Conservation (phyloP, 2,888 invertebrate genomes). For the Parnassius glacialis region DNA sequence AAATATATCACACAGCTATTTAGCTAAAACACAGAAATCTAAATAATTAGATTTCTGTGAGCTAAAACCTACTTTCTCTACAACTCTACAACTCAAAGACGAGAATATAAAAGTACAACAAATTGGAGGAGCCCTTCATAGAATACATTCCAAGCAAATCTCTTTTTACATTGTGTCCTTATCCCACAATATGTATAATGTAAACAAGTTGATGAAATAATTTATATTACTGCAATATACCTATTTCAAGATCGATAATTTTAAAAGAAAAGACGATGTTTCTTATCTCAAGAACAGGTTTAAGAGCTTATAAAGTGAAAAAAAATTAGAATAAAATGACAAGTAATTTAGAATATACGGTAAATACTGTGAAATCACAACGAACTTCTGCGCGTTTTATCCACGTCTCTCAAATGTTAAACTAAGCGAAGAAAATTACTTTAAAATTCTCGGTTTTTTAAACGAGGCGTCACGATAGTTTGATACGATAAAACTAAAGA, state of each 20-base stretch:
- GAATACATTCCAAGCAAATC: conserved; percentile 2
- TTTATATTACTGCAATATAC: conserved; percentile 20
- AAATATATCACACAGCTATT: conserved; percentile 1
- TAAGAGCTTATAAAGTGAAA: conserved; percentile 18
- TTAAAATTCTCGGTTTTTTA: conserved; percentile 34
- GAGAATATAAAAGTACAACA: conserved; percentile 19
- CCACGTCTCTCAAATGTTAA: conserved; percentile 4
- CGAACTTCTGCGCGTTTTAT: not conserved
- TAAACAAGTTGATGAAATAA: conserved; percentile 16
- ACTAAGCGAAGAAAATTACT: conserved; percentile 16
- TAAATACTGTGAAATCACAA: conserved; percentile 20
- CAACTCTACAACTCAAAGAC: not conserved
- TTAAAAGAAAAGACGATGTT: conserved; percentile 13
- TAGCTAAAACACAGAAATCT: too few species aligned
- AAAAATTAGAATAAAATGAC: conserved; percentile 16
- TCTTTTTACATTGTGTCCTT: conserved; percentile 1
- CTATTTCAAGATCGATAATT: conserved; percentile 17
- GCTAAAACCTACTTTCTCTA: conserved; percentile 7
- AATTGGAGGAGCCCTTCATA: conserved; percentile 12
- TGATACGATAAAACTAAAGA: conserved; percentile 41
- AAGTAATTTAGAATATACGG: conserved; percentile 23
- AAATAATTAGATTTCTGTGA: too few species aligned
- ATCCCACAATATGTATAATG: conserved; percentile 14
- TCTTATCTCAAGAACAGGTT: conserved; percentile 15
- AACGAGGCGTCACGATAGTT: conserved; percentile 39